Base-by-base conservation (phyloP, 2,797 vertebrate species). In the Vespertilio murinus region DNA sequence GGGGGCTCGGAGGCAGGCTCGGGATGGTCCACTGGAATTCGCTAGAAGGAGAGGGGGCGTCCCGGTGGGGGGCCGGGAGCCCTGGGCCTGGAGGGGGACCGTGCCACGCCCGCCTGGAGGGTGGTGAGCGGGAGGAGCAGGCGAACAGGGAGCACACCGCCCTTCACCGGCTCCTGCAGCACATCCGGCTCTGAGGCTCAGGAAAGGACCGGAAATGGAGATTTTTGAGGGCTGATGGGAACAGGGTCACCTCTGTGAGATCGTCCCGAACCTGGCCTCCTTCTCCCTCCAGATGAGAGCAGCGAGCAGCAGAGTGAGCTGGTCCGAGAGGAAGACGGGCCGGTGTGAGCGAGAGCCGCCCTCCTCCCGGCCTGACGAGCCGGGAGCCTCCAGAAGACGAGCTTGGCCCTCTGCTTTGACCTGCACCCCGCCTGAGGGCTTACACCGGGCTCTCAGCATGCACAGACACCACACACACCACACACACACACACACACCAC, bases 211-310 rank as follows among this genome's bases (percentile, higher is more conserved):
- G 20, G 73, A 67, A 67, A 33, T 74, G 1, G 8, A 49, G 42
- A 23, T 64, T 18, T 64, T 3, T 28, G 40, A 67, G 74, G 42
- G 33, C 54, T 4, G 38, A 4, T 10, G 52, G 47, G 67, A 25
- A 23, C 6, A 30, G 47, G 64, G n/a, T 40, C 23, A 47, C 30
- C 30, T 45, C 28, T 33, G 1, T 16, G 67, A 75, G 10, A 49
- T 65, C 30, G 9, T 28, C 30, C 12, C 8, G 38, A 13, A 12
- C 0, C 38, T 5, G 56, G 61, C 82, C 45, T 77, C 0, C 38
- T 73, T 89, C 79, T 0, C 54, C 65, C 35, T 80, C 91, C 45
- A 98, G 98, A 97, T 88, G 96, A 97, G 0, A 70, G 52, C 38
- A 87, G 42, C 0, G 94, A 97, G 40, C 70, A 59, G 70, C 93